Percentiles rank a stretch among this genome's conserved stretches.
Conservation (phyloP, 1,140 invertebrate species). For the Oscheius sp. region DNA sequence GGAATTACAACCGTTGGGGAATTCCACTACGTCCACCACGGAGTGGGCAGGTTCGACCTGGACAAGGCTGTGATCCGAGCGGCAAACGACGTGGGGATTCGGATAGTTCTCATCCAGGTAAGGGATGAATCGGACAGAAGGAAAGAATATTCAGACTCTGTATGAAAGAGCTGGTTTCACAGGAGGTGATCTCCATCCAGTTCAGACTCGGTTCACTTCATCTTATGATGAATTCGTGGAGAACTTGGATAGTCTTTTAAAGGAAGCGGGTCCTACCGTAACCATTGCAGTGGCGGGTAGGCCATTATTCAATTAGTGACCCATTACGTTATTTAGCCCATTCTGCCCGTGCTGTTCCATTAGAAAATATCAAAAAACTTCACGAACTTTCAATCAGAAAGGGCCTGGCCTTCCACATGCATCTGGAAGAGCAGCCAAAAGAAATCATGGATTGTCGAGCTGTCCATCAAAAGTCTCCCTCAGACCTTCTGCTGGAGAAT, state of each 20-base stretch:
- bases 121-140: not conserved
- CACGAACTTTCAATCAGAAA: constrained; percentile 41
- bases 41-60: constrained; percentile 47
- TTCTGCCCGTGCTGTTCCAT: constrained; percentile 53
- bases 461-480: constrained; percentile 14
- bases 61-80: constrained; percentile 54
- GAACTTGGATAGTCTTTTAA: constrained; percentile 35
- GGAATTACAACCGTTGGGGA: constrained; percentile 59
- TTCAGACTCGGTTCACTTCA: constrained; percentile 45
- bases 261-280: constrained; percentile 13
- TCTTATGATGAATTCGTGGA: constrained; percentile 44
- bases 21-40: constrained; percentile 59
- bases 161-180: constrained; percentile 46
- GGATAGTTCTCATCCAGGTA: constrained; percentile 42
- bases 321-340: constrained; percentile 44
- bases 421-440: constrained; percentile 58
- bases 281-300: constrained; percentile 51
- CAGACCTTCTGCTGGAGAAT: constrained; percentile 9
- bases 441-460: constrained; percentile 46
- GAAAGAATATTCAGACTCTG: constrained; percentile 34
- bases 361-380: constrained; percentile 36
- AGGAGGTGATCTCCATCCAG: constrained; percentile 28
- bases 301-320: not conserved
- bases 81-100: constrained; percentile 52
- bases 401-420: constrained; percentile 52